Conservation (phyloP, 2,797 vertebrate species). For the Phoebastria nigripes region DNA sequence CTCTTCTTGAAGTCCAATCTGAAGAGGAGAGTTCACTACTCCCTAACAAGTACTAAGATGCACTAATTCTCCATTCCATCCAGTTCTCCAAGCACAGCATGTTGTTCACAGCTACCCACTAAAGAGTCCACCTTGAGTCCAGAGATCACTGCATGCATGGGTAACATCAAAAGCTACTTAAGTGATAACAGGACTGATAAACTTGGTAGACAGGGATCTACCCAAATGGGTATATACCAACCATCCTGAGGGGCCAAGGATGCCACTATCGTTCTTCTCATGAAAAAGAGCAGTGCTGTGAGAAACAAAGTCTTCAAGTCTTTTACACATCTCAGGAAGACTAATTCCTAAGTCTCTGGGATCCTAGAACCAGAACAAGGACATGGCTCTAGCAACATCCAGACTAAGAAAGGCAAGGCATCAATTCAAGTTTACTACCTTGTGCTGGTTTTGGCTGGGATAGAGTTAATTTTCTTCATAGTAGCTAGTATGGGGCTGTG, state of each 20-base stretch:
- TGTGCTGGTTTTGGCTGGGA: too few relatives aligned
- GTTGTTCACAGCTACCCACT: not conserved
- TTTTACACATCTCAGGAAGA: not conserved
- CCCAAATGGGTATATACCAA: not conserved
- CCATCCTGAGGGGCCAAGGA: not conserved
- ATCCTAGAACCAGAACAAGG: not conserved
- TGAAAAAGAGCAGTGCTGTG: not conserved
- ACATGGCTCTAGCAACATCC: not conserved
- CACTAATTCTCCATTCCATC: not conserved
- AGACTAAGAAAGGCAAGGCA: not conserved
- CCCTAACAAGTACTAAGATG: not conserved
- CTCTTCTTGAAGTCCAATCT: not conserved
- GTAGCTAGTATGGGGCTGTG: too few relatives aligned
- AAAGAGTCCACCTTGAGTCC: not conserved
- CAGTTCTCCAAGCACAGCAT: not conserved
- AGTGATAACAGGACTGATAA: not conserved
- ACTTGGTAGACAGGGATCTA: not conserved
- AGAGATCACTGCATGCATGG: not conserved
- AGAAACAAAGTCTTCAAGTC: not conserved
- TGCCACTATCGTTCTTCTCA: not conserved
- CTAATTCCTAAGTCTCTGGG: not conserved
- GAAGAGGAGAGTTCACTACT: not conserved
- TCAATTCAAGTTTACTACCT: not conserved
- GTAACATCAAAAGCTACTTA: not conserved
- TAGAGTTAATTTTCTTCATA: too few relatives aligned